Base-by-base conservation (phyloP, 2,113 vertebrate genomes). In the Rattus rattus region DNA sequence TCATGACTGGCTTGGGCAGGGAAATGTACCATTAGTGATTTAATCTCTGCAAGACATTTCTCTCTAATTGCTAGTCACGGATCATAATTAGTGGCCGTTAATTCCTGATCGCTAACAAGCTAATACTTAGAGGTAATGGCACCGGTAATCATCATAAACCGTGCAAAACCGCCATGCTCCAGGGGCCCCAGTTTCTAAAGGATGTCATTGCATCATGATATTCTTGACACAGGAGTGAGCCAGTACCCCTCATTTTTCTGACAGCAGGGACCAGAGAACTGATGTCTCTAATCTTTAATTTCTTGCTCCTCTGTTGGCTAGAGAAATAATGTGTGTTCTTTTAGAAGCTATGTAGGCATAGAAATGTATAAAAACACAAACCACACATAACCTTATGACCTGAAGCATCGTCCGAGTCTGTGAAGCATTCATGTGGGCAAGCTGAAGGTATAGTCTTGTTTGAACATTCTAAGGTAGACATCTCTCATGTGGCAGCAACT, bases 71-170 rank as follows among this genome's bases (percentile, higher is more conserved):
- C 95, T 91, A 94, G 76, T 92, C 88, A 70, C 3, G 9, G 95
- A 69, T 94, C 88, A 88, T 97, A 97, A 97, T 97, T 94, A 94
- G 81, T 19, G 0, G 76, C 92, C 30, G 83, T 96, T 96, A 96
- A 97, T 96, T 95, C 90, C 86, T 92, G 76, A 96, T 96, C 75
- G 92, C 95, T 96, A 96, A 95, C 95, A 95, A 95, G 91, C 88
- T 96, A 89, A 97, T 95, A 89, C 61, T 81, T 96, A 91, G 76
- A 97, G 95, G 88, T 94, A 95, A 96, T 86, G 90, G 86, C n/a
- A 79, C 16, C 33, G 3, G 81, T 49, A 95, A 91, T 95, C 91
- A 92, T 87, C 76, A 56, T 47, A n/a, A 92, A 92, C 80, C 19
- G 4, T 84, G 80, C 56, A 30, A 73, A 77, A n/a, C 72, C 73